Evolutionary conservation across 2,113 vertebrate species (phyloP).

Genomic region (Arvicanthis niloticus): DNA sequence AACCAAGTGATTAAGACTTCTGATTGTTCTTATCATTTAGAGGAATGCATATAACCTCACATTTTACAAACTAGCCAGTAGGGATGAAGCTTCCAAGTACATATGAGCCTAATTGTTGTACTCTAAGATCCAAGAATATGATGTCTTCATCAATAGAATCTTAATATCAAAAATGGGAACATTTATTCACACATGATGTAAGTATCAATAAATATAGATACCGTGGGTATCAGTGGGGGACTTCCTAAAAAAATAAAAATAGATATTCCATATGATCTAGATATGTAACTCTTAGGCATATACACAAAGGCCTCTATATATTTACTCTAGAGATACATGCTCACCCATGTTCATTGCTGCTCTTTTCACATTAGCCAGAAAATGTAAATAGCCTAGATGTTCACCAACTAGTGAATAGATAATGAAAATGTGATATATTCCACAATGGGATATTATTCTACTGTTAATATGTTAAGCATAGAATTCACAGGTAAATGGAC

Average conservation of each 20-base stretch:
- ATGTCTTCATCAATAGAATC: neutral
- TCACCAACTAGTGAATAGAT: neutral
- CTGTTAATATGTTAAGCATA: neutral
- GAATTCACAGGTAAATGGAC: neutral
- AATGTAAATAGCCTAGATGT: neutral
- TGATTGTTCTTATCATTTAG: neutral
- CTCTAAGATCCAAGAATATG: neutral
- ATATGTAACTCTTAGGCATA: neutral
- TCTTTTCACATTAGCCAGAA: neutral
- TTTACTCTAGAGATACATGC: neutral
- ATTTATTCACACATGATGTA: neutral
- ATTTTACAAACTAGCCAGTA: neutral
- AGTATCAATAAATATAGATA: neutral
- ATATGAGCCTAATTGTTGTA: neutral
- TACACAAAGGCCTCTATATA: neutral
- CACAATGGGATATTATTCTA: neutral
- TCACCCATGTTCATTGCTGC: neutral
- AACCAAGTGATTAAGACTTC: neutral
- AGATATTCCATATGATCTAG: neutral
- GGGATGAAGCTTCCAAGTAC: neutral
- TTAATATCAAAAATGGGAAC: neutral
- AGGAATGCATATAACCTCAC: neutral
- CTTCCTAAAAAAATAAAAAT: neutral
- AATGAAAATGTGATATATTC: neutral
- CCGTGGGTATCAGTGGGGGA: neutral